phyloP scores from a whole-genome alignment of 2,888 invertebrate genomes.

The Muschampia plurimacula region DNA sequence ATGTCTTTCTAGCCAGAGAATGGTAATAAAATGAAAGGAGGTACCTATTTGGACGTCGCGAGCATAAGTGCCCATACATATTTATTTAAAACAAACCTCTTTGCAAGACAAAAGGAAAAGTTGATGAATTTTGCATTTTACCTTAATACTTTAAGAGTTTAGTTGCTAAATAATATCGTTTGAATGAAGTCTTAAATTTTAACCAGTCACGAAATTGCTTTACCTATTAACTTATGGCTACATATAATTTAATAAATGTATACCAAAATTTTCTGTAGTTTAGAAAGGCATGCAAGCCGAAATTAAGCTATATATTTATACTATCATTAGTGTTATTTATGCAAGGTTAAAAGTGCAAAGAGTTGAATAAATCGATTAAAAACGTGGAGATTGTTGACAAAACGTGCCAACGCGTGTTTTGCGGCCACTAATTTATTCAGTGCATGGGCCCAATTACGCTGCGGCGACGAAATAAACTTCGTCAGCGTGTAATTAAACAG shows the following conservation, averaged over 20 bases:
- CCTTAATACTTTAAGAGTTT: no score
- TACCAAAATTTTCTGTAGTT: background rate
- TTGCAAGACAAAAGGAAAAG: slow-evolving; percentile 1
- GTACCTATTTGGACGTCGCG: slow-evolving; percentile 7
- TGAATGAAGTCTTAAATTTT: no score
- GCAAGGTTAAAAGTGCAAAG: background rate
- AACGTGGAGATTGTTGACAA: slow-evolving; percentile 21
- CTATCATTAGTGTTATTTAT: background rate
- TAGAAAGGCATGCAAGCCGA: background rate
- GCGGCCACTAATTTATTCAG: slow-evolving; percentile 65
- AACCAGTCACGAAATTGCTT: no score
- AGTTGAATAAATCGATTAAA: slow-evolving; percentile 8
- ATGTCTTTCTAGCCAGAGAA: slow-evolving; percentile 14
- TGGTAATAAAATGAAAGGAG: slow-evolving; percentile 17
- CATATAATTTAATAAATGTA: no score
- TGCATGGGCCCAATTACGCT: slow-evolving; percentile 72
- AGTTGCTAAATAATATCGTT: no score
- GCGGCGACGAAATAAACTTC: slow-evolving; percentile 71
- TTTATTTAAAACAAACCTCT: slow-evolving; percentile 11
- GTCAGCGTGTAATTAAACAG: slow-evolving; percentile 73
- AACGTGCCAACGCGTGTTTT: slow-evolving; percentile 25
- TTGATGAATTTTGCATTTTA: background rate
- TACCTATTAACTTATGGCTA: no score
- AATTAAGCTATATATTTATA: background rate
- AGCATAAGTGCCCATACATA: slow-evolving; percentile 6